phyloP scores from a whole-genome alignment of 2,888 invertebrate genomes.

The Nomada flava region DNA sequence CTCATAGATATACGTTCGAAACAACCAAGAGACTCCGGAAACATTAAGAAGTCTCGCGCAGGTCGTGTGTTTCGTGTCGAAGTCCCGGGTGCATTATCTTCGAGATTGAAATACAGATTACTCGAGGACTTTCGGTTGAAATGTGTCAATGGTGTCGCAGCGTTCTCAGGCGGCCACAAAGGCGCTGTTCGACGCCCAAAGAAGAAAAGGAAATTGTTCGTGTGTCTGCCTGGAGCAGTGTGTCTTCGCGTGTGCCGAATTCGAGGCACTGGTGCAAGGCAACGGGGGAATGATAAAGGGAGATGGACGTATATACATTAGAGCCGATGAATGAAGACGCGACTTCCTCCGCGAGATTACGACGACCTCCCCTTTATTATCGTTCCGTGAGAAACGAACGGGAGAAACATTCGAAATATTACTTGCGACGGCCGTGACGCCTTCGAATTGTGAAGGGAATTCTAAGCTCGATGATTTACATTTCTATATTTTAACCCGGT shows the following conservation, averaged over 20 bases:
- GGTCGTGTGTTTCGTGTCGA: not conserved
- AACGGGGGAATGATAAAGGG: not conserved
- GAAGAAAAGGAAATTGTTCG: constrained; percentile 28
- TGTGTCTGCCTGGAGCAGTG: constrained; percentile 10
- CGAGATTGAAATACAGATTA: constrained; percentile 34
- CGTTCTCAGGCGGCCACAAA: constrained; percentile 24
- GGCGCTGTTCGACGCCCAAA: constrained; percentile 3
- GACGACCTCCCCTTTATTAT: not conserved
- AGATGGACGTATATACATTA: not conserved
- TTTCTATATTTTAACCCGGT: too few relatives aligned
- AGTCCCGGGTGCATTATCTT: constrained; percentile 26
- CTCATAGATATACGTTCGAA: too few relatives aligned
- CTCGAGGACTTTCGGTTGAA: constrained; percentile 25
- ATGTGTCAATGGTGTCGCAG: constrained; percentile 32
- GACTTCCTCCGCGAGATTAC: constrained; percentile 12
- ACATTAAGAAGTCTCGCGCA: not conserved
- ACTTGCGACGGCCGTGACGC: not conserved
- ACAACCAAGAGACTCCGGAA: not conserved
- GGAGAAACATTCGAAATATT: constrained; percentile 6
- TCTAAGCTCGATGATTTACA: too few relatives aligned
- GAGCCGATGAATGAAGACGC: constrained; percentile 15
- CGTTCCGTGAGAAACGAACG: constrained; percentile 2
- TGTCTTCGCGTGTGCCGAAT: constrained; percentile 13
- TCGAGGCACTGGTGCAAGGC: not conserved
- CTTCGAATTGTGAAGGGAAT: too few relatives aligned